phyloP scores from a whole-genome alignment of 2,797 vertebrate species.

The Dromococcyx pavoninus region DNA sequence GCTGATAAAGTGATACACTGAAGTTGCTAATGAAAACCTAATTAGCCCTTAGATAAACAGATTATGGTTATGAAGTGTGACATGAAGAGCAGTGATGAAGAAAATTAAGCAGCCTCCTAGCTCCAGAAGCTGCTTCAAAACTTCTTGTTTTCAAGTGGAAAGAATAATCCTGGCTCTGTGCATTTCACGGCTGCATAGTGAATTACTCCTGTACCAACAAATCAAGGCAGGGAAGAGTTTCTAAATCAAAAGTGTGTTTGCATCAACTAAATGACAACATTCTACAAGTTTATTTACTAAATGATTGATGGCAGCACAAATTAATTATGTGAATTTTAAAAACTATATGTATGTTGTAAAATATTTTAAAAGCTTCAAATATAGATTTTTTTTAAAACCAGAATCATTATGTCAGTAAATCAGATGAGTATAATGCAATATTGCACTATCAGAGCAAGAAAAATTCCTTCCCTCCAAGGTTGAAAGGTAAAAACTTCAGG shows the following conservation, averaged over 20 bases:
- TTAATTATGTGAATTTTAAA: background rate
- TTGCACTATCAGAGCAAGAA: background rate
- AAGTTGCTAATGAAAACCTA: slow-evolving; percentile 13
- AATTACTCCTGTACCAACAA: background rate
- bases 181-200: background rate
- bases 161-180: background rate
- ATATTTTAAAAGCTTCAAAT: background rate
- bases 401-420: background rate
- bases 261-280: background rate
- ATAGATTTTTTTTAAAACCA: background rate
- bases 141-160: slow-evolving; percentile 2
- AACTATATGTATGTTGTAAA: background rate
- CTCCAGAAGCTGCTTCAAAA: background rate
- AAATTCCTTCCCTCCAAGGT: background rate
- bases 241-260: background rate
- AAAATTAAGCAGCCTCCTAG: slow-evolving; percentile 43
- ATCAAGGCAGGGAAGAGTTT: background rate
- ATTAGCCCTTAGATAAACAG: slow-evolving; percentile 51
- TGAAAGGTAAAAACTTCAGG: background rate
- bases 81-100: slow-evolving; percentile 40
- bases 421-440: background rate
- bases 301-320: background rate
- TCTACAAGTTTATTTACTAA: background rate
- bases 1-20: background rate
- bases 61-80: slow-evolving; percentile 29